Evolutionary conservation across 2,797 vertebrate species (phyloP), one percentile per base, ranked within the genome.

Genomic region (Microchirus variegatus): DNA sequence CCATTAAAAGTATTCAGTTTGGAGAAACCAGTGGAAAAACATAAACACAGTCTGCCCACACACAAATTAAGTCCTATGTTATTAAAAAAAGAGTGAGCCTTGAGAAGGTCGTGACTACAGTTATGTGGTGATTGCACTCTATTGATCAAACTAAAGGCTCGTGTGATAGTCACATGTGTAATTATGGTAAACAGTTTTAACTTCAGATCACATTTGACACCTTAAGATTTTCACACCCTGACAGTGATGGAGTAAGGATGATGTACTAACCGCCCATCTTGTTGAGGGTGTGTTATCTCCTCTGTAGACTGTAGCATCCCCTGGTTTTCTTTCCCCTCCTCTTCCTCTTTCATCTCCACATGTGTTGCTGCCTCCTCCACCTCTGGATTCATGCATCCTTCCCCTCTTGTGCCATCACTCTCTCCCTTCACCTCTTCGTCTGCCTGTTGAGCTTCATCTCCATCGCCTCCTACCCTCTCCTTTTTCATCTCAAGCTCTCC

Each of bases 201-300:
- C 22, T 22, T 22, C 5, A 22, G 22, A 22, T 22, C 22, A 22
- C 22, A 22, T 22, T 31, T 6, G 31, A 31, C 31, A 31, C 31
- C 31, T 31, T 0, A 31, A 31, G 31, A 8, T 31, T 8, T 31
- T 31, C 31, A 31, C 31, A 31, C 31, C 31, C 31, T 31, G 31
- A 31, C 31, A 38, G 10, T 18, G 10, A 44, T 26, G 60, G 9
- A 51, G 42, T 36, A 55, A 44, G 37, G 43, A 26, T 22, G 46
- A 54, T 31, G 42, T 54, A 85, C 89, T 81, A 53, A 91, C 90
- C 82, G 53, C 46, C 45, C 80, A 63, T 70, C 63, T 53, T 69
- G 82, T 63, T 53, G 70, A 54, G 68, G 63, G 40, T 72, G 74
- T 51, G 64, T 41, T 64, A 46, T 56, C 55, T 83, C 74, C 40